Percentiles rank a stretch among this genome's conserved stretches.
These are phyloP conservation scores for Xestia rhomboidea DNA, from an alignment of 2,888 invertebrate species.

Conservation along the genomic window DNA sequence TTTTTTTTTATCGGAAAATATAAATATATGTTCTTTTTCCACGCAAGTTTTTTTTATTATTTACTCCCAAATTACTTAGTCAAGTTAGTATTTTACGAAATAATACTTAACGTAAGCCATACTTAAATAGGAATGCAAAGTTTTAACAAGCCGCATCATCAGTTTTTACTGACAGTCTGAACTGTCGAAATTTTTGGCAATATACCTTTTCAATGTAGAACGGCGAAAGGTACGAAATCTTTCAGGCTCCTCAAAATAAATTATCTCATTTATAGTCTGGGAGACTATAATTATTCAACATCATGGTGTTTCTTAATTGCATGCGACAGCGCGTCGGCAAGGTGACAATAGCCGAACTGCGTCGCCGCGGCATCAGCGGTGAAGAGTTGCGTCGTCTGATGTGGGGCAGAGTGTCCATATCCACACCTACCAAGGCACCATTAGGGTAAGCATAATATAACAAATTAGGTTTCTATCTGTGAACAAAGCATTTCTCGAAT, in stretches of 20 bases:
- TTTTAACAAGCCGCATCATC: background rate
- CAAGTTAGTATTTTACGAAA: background rate
- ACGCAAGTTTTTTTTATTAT: background rate
- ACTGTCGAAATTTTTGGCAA: background rate
- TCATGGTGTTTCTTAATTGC: background rate
- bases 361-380: conserved; percentile 95
- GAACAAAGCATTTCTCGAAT: background rate
- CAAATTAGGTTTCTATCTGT: background rate
- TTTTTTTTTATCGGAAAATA: background rate
- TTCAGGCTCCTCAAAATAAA: background rate
- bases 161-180: conserved; percentile 20
- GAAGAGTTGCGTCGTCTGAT: conserved; percentile 96
- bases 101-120: background rate
- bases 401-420: conserved; percentile 97
- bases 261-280: background rate
- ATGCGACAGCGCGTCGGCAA: conserved; percentile 94
- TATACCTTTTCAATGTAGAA: no score
- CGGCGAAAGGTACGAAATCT: background rate
- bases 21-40: background rate
- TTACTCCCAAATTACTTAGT: background rate
- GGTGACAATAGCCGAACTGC: conserved; percentile 95
- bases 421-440: conserved; percentile 94
- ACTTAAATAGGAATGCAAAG: background rate
- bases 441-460: conserved; percentile 45
- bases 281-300: background rate